Evolutionary conservation across 2,888 invertebrate genomes (phyloP), one percentile per base, ranked within the genome.

Genomic region (Glomeris marginata): DNA sequence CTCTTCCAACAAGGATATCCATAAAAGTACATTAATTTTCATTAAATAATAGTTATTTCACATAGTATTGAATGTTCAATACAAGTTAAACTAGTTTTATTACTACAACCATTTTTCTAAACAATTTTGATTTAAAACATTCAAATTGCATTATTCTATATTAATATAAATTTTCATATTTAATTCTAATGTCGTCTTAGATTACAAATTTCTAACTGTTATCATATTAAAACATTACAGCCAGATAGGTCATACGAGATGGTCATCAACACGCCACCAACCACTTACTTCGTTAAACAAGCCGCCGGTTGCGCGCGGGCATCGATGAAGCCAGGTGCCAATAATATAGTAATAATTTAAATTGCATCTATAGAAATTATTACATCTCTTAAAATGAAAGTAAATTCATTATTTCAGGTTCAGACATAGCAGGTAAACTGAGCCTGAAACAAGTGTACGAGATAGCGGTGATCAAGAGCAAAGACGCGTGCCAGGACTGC

Each of bases 391-490:
- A n/a, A 28, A 28, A 8, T 28, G 28, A 28, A 28, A 28, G 28
- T 28, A 28, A 28, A n/a, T n/a, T n/a, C 8, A 28, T 28, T 28
- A 28, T 16, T 58, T 40, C 61, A 82, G 87, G 78, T 0, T 72
- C 69, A 47, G 90, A 94, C 68, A 69, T 77, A 22, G 77, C 82
- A 58, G 98, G 98, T 1, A 90, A 82, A 72, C 77, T 98, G 50
- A 87, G 92, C 0, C 63, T 87, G 1, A 97, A 92, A 66, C 98
- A 98, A 69, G 68, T 98, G 13, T 98, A 94, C 69, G 98, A 99
- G 76, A 98, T 98, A 63, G 97, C 98, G 0, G 75, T 79, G 67
- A 84, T 98, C n/a, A 97, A 98, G 69, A 74, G 78, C n/a, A 72
- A 81, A 63, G 95, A 97, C 69, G 84, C 85, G 2, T 69, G 80